Conservation (phyloP, 2,113 vertebrate genomes). For the Corvus hawaiiensis region DNA sequence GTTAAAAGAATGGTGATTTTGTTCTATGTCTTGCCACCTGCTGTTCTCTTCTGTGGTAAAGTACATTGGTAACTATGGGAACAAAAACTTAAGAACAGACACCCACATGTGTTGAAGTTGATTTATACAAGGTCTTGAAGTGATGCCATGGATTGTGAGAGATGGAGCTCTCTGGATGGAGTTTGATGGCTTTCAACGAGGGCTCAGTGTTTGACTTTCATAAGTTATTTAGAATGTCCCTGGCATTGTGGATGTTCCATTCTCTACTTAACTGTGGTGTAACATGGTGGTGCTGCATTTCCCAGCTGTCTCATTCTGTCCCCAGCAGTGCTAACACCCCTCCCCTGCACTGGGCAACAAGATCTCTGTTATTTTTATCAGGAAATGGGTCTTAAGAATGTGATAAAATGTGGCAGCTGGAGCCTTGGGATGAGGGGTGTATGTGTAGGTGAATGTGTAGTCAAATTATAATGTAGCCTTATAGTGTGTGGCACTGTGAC, state of each 20-base stretch:
- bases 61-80: conserved; percentile 62
- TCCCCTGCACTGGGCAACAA: neutral
- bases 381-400: neutral
- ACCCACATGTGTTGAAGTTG: conserved; percentile 54
- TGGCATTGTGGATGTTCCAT: accelerated
- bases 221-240: neutral
- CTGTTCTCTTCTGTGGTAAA: conserved; percentile 27
- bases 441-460: neutral
- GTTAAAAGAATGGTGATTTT: neutral
- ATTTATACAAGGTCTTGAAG: conserved; percentile 58
- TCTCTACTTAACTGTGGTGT: neutral
- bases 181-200: neutral
- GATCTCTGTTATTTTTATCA: neutral
- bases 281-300: neutral
- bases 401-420: neutral
- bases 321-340: neutral
- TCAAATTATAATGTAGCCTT: neutral
- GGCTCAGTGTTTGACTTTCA: neutral
- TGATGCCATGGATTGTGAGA: neutral
- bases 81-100: conserved; percentile 58
- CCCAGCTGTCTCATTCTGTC: neutral
- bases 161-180: neutral
- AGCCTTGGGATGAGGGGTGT: neutral
- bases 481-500: neutral
- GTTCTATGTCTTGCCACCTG: conserved; percentile 17